Evolutionary conservation across 2,888 invertebrate species (phyloP).

Genomic region (Tachina grossa): DNA sequence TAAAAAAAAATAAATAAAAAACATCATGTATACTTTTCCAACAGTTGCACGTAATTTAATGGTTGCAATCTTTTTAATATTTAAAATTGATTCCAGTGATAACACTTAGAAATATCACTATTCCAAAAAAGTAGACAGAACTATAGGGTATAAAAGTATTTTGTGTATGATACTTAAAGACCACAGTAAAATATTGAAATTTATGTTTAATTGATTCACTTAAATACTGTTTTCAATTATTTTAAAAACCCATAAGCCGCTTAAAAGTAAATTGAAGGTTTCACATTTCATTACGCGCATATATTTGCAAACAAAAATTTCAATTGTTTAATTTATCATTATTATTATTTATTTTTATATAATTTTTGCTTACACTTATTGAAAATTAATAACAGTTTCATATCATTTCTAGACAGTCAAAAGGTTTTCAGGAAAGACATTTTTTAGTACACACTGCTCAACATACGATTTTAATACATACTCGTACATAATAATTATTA

Average conservation of each 20-base stretch:
- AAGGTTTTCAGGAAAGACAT: too few relatives aligned
- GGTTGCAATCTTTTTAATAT: too few relatives aligned
- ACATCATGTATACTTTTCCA: neutral
- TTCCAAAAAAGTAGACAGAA: neutral
- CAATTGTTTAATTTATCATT: neutral
- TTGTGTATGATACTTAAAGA: neutral
- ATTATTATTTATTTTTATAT: neutral
- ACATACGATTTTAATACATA: too few relatives aligned
- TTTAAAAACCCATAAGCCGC: slow-evolving; percentile 34
- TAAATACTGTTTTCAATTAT: slow-evolving; percentile 30
- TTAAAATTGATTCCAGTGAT: too few relatives aligned
- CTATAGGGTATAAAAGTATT: neutral
- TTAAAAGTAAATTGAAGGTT: slow-evolving; percentile 44
- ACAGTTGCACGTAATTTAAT: too few relatives aligned
- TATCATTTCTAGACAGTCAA: too few relatives aligned
- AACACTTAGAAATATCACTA: too few relatives aligned
- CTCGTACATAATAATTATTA: too few relatives aligned
- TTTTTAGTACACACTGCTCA: too few relatives aligned
- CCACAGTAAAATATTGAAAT: slow-evolving; percentile 34
- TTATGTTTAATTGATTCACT: slow-evolving; percentile 16
- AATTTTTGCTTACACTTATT: neutral
- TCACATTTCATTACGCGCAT: slow-evolving; percentile 30
- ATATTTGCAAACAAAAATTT: neutral
- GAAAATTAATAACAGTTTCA: neutral
- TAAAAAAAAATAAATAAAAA: too few relatives aligned